Evolutionary conservation across 2,888 invertebrate species (phyloP).

Genomic region (Chaitophorus viminalis): DNA sequence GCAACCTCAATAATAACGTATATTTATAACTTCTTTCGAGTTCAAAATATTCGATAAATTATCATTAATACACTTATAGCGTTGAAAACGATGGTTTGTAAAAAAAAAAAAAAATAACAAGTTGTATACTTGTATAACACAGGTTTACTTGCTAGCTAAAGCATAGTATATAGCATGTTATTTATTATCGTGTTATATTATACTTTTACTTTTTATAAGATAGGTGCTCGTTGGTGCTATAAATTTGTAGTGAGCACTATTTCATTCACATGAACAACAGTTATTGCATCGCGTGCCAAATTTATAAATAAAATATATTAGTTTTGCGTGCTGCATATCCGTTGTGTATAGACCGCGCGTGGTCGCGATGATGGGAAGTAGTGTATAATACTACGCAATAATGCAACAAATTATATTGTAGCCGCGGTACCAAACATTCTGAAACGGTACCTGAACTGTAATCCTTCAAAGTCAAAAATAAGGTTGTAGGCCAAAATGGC

Average conservation of each 20-base stretch:
- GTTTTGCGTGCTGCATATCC: background rate
- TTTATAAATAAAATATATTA: background rate
- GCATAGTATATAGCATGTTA: background rate
- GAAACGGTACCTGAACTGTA: too few species aligned
- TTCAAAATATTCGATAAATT: background rate
- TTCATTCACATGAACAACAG: background rate
- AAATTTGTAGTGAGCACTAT: background rate
- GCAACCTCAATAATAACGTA: too few species aligned
- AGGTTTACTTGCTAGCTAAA: too few species aligned
- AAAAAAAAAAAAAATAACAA: too few species aligned
- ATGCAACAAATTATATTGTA: too few species aligned
- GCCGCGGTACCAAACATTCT: too few species aligned
- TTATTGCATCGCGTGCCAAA: background rate
- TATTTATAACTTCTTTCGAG: too few species aligned
- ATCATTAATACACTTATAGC: background rate
- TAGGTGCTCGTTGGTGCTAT: background rate
- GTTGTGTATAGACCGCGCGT: background rate
- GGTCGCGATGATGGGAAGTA: too few species aligned
- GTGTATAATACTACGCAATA: too few species aligned
- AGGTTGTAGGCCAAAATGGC: too few species aligned
- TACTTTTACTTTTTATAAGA: background rate
- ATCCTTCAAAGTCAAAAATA: too few species aligned
- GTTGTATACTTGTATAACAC: too few species aligned
- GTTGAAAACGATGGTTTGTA: background rate
- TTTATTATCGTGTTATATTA: background rate